Percentiles rank a stretch among this genome's conserved stretches.
phyloP scores from a whole-genome alignment of 2,888 invertebrate genomes.

The Abrostola tripartita region DNA sequence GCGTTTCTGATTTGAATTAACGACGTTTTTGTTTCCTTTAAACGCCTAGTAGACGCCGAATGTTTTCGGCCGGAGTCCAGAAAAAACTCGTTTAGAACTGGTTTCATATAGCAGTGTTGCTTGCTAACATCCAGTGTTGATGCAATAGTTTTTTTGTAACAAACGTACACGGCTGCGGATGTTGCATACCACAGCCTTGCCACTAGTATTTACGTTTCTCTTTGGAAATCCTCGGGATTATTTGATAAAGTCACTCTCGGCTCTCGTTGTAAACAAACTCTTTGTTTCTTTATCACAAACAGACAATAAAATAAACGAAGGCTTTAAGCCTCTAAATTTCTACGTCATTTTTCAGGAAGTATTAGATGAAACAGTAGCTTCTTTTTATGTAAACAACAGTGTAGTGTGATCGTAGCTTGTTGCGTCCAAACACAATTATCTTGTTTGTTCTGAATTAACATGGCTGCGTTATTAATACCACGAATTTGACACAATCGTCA shows the following conservation, averaged over 20 bases:
- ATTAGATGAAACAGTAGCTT: neutral
- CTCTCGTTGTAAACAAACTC: constrained; percentile 12
- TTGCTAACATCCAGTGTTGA: constrained; percentile 60
- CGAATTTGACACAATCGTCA: constrained; percentile 20
- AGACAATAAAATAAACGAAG: too few relatives aligned
- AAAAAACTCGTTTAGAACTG: constrained; percentile 55
- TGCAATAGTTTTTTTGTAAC: constrained; percentile 59
- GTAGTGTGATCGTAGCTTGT: neutral
- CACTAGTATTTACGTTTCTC: constrained; percentile 58
- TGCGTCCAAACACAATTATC: neutral
- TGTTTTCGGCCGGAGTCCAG: constrained; percentile 38
- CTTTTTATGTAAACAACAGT: neutral
- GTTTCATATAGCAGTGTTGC: constrained; percentile 57
- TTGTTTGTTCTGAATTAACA: constrained; percentile 3
- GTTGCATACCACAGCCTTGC: constrained; percentile 62
- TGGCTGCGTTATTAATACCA: constrained; percentile 4
- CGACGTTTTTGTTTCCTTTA: constrained; percentile 32
- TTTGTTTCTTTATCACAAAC: constrained; percentile 11
- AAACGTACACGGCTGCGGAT: constrained; percentile 54
- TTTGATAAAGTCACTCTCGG: constrained; percentile 37
- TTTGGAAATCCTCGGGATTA: constrained; percentile 52
- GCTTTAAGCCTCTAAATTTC: neutral
- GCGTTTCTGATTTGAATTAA: constrained; percentile 37
- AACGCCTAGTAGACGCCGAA: constrained; percentile 31
- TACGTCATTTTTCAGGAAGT: constrained; percentile 4